Percentiles rank a stretch among this genome's conserved stretches.
Evolutionary conservation across 2,797 vertebrate species (phyloP).

Genomic region (Gallirallus australis): DNA sequence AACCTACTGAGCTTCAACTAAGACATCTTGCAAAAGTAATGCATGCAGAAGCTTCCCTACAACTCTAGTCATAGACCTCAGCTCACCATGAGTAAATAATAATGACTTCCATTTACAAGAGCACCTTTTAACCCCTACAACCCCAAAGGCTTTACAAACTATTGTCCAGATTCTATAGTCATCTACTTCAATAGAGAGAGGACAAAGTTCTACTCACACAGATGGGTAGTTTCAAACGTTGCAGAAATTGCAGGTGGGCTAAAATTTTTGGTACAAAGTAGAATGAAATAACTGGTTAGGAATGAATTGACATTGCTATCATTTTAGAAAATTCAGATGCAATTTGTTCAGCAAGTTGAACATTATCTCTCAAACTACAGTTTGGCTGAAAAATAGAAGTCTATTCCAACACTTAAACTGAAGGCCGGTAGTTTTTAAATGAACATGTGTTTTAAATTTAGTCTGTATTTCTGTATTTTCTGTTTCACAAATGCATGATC

Average conservation of each 20-base stretch:
- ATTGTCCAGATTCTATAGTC: not conserved
- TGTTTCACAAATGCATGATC: not conserved
- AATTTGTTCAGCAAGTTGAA: not conserved
- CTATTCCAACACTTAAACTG: not conserved
- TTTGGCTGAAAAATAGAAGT: not conserved
- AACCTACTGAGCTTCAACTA: conserved; percentile 27
- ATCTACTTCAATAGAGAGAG: not conserved
- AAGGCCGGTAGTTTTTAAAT: not conserved
- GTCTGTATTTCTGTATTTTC: not conserved
- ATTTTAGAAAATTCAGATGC: not conserved
- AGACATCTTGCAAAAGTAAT: conserved; percentile 16
- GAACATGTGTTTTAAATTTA: not conserved
- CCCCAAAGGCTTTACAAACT: not conserved
- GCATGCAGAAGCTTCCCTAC: not conserved
- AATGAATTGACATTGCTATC: not conserved
- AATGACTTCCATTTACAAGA: not conserved
- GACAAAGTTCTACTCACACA: not conserved
- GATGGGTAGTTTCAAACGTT: not conserved
- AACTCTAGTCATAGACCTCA: not conserved
- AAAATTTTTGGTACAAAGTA: not conserved
- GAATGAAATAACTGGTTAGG: not conserved
- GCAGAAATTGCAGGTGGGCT: not conserved
- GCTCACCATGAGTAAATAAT: conserved; percentile 3
- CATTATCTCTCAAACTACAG: not conserved
- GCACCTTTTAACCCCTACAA: not conserved